Evolutionary conservation across 2,113 vertebrate genomes (phyloP).

Genomic region (Trogon melanurus): DNA sequence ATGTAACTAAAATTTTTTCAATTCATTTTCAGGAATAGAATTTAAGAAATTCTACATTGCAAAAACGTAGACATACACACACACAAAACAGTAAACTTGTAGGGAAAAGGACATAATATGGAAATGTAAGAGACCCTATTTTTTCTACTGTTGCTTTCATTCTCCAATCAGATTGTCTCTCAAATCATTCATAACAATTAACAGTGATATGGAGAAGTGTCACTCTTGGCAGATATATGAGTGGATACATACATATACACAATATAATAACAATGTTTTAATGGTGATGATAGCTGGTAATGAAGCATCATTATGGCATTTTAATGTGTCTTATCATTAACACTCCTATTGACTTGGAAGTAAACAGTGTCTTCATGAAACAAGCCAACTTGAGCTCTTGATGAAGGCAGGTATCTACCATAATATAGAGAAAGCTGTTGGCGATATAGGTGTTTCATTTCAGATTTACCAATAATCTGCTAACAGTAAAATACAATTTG

Average conservation of each 20-base stretch:
- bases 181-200: not conserved
- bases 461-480: not conserved
- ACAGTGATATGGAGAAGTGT: not conserved
- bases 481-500: not conserved
- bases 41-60: not conserved
- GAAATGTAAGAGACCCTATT: not conserved
- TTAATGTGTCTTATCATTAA: not conserved
- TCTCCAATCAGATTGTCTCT: not conserved
- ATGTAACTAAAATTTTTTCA: not conserved
- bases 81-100: fast-evolving
- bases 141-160: not conserved
- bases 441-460: not conserved
- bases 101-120: not conserved
- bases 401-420: not conserved
- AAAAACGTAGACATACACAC: not conserved
- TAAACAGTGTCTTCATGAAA: not conserved
- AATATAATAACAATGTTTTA: not conserved
- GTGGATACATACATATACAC: not conserved
- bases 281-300: not conserved
- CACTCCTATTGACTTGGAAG: not conserved
- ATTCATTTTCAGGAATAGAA: not conserved
- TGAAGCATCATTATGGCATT: not conserved
- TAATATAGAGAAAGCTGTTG: not conserved
- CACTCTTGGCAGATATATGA: not conserved
- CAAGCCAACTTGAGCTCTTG: not conserved